Percentiles rank a stretch among this genome's conserved stretches.
Conservation (phyloP, 2,113 vertebrate species). For the Scomber colias region DNA sequence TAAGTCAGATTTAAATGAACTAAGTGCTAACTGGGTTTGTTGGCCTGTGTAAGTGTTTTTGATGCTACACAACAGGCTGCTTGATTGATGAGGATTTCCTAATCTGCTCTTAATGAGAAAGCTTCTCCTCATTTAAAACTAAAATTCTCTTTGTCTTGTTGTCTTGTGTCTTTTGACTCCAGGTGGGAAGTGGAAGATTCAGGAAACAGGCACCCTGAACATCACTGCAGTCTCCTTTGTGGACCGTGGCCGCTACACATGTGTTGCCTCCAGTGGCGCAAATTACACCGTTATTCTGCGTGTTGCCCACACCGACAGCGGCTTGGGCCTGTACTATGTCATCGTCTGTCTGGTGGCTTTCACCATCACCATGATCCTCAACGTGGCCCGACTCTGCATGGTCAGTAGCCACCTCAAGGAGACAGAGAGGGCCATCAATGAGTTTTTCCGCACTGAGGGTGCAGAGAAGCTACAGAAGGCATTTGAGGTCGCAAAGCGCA, state of each 20-base stretch:
- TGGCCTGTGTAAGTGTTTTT: background rate
- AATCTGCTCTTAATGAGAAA: background rate
- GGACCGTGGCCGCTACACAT: slow-evolving; percentile 94
- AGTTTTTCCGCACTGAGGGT: slow-evolving; percentile 96
- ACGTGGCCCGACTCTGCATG: slow-evolving; percentile 93
- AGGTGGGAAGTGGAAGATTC: slow-evolving; percentile 90
- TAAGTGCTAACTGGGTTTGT: background rate
- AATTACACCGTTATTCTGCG: slow-evolving; percentile 91
- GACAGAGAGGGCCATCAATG: slow-evolving; percentile 94
- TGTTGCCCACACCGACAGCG: slow-evolving; percentile 89
- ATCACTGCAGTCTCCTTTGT: slow-evolving; percentile 90
- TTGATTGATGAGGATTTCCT: background rate
- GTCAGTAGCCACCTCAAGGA: slow-evolving; percentile 95
- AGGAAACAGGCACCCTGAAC: slow-evolving; percentile 86
- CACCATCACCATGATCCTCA: slow-evolving; percentile 91
- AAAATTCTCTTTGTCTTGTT: background rate
- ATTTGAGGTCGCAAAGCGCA: slow-evolving; percentile 95
- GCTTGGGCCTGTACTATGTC: slow-evolving; percentile 94
- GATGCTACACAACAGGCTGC: too few species aligned
- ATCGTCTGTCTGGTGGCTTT: slow-evolving; percentile 93
- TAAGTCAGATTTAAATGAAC: background rate
- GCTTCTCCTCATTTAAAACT: background rate
- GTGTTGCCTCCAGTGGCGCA: slow-evolving; percentile 68
- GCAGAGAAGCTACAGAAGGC: slow-evolving; percentile 96
- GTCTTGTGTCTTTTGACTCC: background rate